phyloP scores from a whole-genome alignment of 2,888 invertebrate genomes.

The Limnephilus auricula region DNA sequence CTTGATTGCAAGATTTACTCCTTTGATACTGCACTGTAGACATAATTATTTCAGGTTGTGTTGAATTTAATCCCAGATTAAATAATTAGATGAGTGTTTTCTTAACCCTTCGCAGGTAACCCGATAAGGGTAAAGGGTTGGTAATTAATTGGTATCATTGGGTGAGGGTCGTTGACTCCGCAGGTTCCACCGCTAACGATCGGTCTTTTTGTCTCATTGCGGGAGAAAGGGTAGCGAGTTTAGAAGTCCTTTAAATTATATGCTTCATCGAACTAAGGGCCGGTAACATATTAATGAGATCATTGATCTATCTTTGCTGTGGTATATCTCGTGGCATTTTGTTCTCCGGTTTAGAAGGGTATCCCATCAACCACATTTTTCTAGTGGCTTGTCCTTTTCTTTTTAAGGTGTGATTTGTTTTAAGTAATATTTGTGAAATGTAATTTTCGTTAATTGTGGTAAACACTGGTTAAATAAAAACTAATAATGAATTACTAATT shows the following conservation, averaged over 20 bases:
- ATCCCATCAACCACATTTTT: neutral
- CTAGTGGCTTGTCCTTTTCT: neutral
- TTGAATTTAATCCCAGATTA: neutral
- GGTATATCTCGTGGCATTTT: neutral
- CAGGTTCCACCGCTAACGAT: neutral
- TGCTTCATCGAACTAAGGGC: slow-evolving; percentile 24
- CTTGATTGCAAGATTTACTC: neutral
- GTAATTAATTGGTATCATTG: slow-evolving; percentile 23
- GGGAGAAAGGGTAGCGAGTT: neutral
- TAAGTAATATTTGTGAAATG: too few relatives aligned
- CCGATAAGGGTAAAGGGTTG: slow-evolving; percentile 31
- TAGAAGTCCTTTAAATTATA: slow-evolving; percentile 4
- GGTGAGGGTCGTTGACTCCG: neutral
- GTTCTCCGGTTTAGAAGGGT: neutral
- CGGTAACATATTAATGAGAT: slow-evolving; percentile 3
- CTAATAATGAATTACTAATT: neutral
- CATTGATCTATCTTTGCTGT: neutral
- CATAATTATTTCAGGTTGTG: neutral
- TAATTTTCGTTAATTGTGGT: too few relatives aligned
- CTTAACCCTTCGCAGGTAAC: slow-evolving; percentile 27
- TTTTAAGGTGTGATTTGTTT: neutral
- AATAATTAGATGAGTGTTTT: slow-evolving; percentile 15
- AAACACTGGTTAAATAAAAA: too few relatives aligned
- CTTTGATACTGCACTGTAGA: neutral
- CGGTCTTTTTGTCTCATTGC: slow-evolving; percentile 16